These are phyloP conservation scores for Sericinus montela DNA, from an alignment of 2,888 invertebrate species.

Conservation along the genomic window DNA sequence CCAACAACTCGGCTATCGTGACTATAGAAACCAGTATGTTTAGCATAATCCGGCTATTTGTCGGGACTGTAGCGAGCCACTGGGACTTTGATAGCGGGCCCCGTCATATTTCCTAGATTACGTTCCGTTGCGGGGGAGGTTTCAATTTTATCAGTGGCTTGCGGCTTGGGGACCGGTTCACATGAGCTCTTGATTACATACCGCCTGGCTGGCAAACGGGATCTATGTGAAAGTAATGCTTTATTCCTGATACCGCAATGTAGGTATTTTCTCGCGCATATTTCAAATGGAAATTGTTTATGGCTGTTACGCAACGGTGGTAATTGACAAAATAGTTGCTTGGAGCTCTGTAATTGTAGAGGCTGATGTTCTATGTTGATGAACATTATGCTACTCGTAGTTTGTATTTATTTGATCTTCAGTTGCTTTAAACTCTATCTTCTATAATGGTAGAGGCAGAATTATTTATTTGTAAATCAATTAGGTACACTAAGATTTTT, in stretches of 20 bases:
- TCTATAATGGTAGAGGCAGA: too few relatives aligned
- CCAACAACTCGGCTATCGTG: neutral
- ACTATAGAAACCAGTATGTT: conserved; percentile 20
- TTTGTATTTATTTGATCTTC: too few relatives aligned
- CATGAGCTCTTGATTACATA: conserved; percentile 15
- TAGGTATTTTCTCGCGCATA: neutral
- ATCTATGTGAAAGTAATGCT: conserved; percentile 1
- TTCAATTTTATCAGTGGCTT: conserved; percentile 31
- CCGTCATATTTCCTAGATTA: conserved; percentile 33
- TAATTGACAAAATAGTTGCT: too few relatives aligned
- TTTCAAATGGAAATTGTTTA: neutral
- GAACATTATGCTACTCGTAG: too few relatives aligned
- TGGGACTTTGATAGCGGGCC: conserved; percentile 24
- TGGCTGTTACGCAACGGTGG: too few relatives aligned
- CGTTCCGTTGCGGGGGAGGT: conserved; percentile 26
- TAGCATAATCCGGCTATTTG: conserved; percentile 36
- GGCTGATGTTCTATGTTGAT: too few relatives aligned
- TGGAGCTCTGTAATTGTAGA: too few relatives aligned
- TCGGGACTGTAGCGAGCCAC: conserved; percentile 20
- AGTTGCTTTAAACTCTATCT: too few relatives aligned
- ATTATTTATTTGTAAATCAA: too few relatives aligned
- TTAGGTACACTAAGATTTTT: too few relatives aligned
- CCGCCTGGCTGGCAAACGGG: neutral
- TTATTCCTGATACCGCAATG: neutral
- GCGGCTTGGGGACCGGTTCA: conserved; percentile 9